phyloP scores from a whole-genome alignment of 2,888 invertebrate species.

The Ischnura elegans region DNA sequence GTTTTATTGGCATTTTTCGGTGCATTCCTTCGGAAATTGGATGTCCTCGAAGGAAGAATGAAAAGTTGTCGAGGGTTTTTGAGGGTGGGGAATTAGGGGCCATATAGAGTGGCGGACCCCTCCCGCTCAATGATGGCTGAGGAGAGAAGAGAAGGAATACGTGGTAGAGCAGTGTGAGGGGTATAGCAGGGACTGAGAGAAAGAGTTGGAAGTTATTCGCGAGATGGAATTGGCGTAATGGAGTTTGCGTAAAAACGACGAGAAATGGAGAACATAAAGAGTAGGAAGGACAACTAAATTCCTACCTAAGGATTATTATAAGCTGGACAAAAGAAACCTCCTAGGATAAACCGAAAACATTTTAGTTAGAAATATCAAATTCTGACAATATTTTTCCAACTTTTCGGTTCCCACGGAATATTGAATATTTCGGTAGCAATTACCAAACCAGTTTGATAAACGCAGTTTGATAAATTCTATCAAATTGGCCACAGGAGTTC shows the following conservation, averaged over 20 bases:
- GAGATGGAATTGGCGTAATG: constrained; percentile 55
- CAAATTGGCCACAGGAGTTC: too few species aligned
- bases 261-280: background rate
- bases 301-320: too few species aligned
- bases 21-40: constrained; percentile 57
- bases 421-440: too few species aligned
- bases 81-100: constrained; percentile 20
- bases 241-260: background rate
- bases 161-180: background rate
- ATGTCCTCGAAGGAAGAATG: constrained; percentile 50
- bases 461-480: too few species aligned
- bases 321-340: too few species aligned
- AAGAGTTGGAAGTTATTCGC: too few species aligned
- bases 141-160: too few species aligned
- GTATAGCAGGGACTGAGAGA: background rate
- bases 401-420: too few species aligned
- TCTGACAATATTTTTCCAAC: too few species aligned
- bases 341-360: too few species aligned
- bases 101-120: constrained; percentile 14
- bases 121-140: background rate
- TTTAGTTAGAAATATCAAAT: too few species aligned
- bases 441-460: too few species aligned
- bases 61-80: constrained; percentile 29
- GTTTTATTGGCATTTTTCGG: constrained; percentile 62
- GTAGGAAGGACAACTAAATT: background rate